Evolutionary conservation across 2,888 invertebrate genomes (phyloP), one percentile per base, ranked within the genome.

Genomic region (Prostheceraeus crozeri): DNA sequence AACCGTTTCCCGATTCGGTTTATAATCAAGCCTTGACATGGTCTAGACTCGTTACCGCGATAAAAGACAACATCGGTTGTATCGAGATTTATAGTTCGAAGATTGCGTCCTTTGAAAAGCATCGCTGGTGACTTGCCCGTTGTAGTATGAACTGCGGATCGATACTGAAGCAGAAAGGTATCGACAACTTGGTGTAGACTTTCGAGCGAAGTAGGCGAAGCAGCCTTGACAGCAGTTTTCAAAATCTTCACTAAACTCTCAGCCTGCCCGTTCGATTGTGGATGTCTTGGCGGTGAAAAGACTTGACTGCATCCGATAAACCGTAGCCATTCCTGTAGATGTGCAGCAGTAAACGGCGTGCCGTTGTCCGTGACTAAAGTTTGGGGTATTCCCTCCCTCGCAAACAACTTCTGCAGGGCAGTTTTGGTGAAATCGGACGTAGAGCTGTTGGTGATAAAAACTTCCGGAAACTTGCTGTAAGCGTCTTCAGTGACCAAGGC

Each of bases 351-450:
- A n/a, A 40, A 40, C n/a, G n/a, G 40, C 19, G 40, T 40, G 40
- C 40, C 8, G 6, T 40, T 40, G 19, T 40, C 40, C 6, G 14
- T 40, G n/a, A 40, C 40, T 8, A 40, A 14, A 14, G 19, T 19
- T 16, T n/a, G 14, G 6, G 40, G 14, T 19, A 40, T 19, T 16
- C 27, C 19, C n/a, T 16, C 16, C 11, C 19, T 54, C 51, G 21
- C 53, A 21, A 57, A 57, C 8, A 57, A 16, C 19, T 40, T 40
- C 19, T 19, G n/a, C 40, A 40, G n/a, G 6, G 40, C 40, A 16
- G n/a, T 40, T 14, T 40, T 40, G n/a, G 40, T 16, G 19, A 40
- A 40, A 14, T 19, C 19, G 40, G 40, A 14, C 19, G 40, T 16
- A 40, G 40, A 14, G 19, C 14, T 16, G 40, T 14, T 40, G n/a